These are phyloP conservation scores for Antitype chi DNA, from an alignment of 2,888 invertebrate species.

Conservation along the genomic window DNA sequence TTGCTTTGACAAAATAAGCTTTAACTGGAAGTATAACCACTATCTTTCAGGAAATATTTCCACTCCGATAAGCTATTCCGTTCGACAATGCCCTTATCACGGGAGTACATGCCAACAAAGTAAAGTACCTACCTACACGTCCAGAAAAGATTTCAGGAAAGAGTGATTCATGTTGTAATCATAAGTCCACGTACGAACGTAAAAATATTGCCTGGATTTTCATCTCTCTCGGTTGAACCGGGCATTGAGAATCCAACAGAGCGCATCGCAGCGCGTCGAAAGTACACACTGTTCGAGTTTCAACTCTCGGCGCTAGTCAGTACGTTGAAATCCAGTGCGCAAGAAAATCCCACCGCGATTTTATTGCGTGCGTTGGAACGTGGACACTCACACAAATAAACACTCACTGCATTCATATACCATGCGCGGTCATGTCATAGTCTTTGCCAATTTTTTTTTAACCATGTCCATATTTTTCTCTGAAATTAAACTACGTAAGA, in stretches of 20 bases:
- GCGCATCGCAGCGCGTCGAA: too few species aligned
- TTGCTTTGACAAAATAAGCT: not conserved
- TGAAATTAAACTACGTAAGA: constrained; percentile 35
- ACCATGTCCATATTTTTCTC: constrained; percentile 2
- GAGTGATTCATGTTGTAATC: constrained; percentile 33
- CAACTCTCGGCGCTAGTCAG: too few species aligned
- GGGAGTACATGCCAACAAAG: constrained; percentile 6
- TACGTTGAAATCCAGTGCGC: too few species aligned
- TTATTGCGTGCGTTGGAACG: too few species aligned
- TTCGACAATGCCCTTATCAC: constrained; percentile 4
- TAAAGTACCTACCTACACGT: too few species aligned
- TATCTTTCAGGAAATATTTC: constrained; percentile 25
- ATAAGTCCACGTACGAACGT: not conserved
- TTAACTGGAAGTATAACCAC: not conserved
- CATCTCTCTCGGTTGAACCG: too few species aligned
- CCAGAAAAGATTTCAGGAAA: constrained; percentile 10
- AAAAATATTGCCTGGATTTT: too few species aligned
- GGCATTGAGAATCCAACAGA: too few species aligned
- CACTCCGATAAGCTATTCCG: constrained; percentile 19
- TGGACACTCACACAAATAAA: not conserved
- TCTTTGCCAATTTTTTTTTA: constrained; percentile 43
- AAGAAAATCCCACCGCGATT: too few species aligned
- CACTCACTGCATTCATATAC: constrained; percentile 5
- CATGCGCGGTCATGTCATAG: not conserved
- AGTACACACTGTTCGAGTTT: too few species aligned